These are phyloP conservation scores for Passerina amoena DNA, from an alignment of 2,113 vertebrate species.

Conservation along the genomic window DNA sequence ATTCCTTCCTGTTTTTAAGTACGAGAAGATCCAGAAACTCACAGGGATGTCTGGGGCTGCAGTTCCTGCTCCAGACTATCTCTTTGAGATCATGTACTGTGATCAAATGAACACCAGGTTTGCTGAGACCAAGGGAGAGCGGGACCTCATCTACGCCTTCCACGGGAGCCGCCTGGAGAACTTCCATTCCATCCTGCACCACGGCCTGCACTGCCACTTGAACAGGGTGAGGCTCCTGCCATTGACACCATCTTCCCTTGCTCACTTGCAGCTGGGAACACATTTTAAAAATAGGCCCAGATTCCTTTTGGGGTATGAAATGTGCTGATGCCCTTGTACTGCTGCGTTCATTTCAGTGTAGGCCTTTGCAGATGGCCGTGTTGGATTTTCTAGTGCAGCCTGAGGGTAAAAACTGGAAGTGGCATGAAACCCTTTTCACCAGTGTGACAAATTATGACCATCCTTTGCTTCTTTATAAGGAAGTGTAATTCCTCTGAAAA, in stretches of 20 bases:
- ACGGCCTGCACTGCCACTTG: constrained; percentile 94
- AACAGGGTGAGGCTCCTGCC: constrained; percentile 84
- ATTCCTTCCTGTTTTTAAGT: constrained; percentile 76
- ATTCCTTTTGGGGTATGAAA: not conserved
- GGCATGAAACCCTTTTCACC: not conserved
- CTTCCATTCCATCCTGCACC: constrained; percentile 97
- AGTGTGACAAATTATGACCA: not conserved
- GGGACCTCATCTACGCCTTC: constrained; percentile 92
- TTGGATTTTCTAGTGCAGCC: not conserved
- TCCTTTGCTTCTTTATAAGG: not conserved
- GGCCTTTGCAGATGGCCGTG: not conserved
- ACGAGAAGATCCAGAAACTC: constrained; percentile 85
- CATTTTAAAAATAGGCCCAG: not conserved
- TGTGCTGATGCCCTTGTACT: not conserved
- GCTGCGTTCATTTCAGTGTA: not conserved
- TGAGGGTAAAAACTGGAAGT: not conserved
- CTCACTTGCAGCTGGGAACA: not conserved
- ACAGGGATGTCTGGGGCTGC: constrained; percentile 76
- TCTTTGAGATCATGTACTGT: constrained; percentile 92
- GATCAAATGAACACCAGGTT: constrained; percentile 88
- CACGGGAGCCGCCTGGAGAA: constrained; percentile 97
- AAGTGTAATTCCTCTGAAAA: not conserved
- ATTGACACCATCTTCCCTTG: not conserved
- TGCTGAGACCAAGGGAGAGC: constrained; percentile 83
- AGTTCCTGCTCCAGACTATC: constrained; percentile 87